Base-by-base conservation (phyloP, 37 sponge, comb jelly and placozoan species). In the Cliona cf. orientalis region DNA sequence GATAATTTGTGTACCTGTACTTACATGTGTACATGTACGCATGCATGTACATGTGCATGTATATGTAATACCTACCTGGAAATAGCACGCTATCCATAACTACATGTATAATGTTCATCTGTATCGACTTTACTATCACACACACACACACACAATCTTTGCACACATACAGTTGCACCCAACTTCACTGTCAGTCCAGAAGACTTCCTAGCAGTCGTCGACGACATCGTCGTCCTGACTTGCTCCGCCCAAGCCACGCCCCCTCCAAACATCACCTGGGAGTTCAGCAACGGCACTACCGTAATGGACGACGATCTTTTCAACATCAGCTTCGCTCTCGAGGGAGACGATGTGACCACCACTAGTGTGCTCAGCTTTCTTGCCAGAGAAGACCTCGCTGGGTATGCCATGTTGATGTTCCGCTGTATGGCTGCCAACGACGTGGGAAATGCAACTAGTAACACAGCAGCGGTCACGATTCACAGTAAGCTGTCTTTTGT, bases 231-330 rank as follows among this genome's bases (percentile, higher is more conserved):
- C 11, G 40, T 60, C 17, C 33, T 80, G 28, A 57, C 37, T 34
- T 80, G 81, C 43, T 23, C 34, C 0, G 81, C 71, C 17, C n/a
- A 22, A 21, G 41, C 57, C 26, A 68, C 12, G 7, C 81, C 81
- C 28, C 28, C 17, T 12, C 81, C 81, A 33, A 19, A 41, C 71
- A 70, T 80, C 59, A 69, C 71, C 61, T 80, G 81, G 81, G 45
- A 58, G 69, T 55, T 41, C 41, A 33, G 23, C 33, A 23, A n/a
- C 41, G 58, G 49, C 2, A 44, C 19, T 25, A 23, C 7, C 1
- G 25, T 70, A 11, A 1, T 26, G 38, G 43, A 58, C 42, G 44
- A 80, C 41, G 29, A 23, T 25, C 37, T 25, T 3, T 53, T 79
- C 56, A 46, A 35, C 2, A 69, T 80, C 31, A 36, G 44, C 0